Evolutionary conservation across 2,888 invertebrate genomes (phyloP).

Genomic region (Linnaemya vulpina): DNA sequence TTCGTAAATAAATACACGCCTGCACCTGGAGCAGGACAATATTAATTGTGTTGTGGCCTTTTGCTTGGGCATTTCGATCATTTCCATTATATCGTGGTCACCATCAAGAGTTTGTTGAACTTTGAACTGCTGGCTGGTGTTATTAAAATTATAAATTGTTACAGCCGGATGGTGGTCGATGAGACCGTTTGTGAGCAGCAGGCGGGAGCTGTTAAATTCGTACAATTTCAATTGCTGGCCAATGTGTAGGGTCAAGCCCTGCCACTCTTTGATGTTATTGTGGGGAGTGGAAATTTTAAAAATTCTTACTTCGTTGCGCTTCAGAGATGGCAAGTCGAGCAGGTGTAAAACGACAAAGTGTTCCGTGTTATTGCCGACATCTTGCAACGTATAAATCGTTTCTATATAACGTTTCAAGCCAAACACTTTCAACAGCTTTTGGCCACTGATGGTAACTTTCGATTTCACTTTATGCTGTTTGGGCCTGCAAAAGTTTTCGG

Average conservation of each 20-base stretch:
- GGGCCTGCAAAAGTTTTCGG: conserved; percentile 76
- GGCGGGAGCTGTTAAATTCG: conserved; percentile 41
- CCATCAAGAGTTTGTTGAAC: conserved; percentile 78
- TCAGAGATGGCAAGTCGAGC: conserved; percentile 69
- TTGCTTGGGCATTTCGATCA: conserved; percentile 69
- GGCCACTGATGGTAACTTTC: conserved; percentile 75
- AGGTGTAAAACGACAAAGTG: conserved; percentile 76
- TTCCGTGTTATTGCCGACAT: conserved; percentile 36
- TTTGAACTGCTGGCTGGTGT: conserved; percentile 73
- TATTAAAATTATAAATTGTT: conserved; percentile 75
- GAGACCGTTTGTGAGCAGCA: conserved; percentile 74
- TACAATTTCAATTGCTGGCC: conserved; percentile 76
- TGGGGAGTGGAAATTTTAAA: conserved; percentile 74
- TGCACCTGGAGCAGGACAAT: conserved; percentile 77
- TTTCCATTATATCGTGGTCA: conserved; percentile 78
- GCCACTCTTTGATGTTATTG: conserved; percentile 77
- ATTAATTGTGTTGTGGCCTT: conserved; percentile 74
- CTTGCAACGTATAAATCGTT: conserved; percentile 64
- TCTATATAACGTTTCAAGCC: conserved; percentile 77
- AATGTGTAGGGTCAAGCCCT: conserved; percentile 75
- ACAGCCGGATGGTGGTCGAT: conserved; percentile 74
- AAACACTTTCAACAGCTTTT: conserved; percentile 73
- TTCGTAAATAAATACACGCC: conserved; percentile 76
- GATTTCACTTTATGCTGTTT: conserved; percentile 74
- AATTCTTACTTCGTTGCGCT: conserved; percentile 78